Percentiles rank a stretch among this genome's conserved stretches.
Evolutionary conservation across 1,140 invertebrate species (phyloP).

Genomic region (Anastrepha ludens): DNA sequence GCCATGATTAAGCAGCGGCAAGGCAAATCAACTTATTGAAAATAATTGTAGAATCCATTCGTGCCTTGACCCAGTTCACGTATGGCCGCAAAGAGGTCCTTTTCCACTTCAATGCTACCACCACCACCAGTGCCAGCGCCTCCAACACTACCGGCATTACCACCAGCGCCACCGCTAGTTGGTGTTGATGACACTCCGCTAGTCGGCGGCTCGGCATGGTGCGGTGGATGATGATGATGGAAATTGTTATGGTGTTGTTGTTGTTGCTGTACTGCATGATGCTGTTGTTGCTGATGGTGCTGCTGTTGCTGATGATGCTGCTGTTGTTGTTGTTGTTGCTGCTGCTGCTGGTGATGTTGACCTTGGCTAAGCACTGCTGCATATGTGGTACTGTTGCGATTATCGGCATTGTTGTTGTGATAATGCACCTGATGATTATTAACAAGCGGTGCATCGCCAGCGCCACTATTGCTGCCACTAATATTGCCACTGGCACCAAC

Average conservation of each 20-base stretch:
- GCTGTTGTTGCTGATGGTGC: slow-evolving; percentile 22
- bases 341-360: slow-evolving; percentile 62
- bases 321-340: slow-evolving; percentile 55
- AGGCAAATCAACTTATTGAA: slow-evolving; percentile 66
- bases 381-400: slow-evolving; percentile 71
- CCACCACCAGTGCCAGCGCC: slow-evolving; percentile 39
- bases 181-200: slow-evolving; percentile 38
- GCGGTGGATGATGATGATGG: slow-evolving; percentile 48
- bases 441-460: slow-evolving; percentile 64
- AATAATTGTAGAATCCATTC: slow-evolving; percentile 73
- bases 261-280: slow-evolving; percentile 53
- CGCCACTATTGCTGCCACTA: slow-evolving; percentile 26
- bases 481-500: background rate
- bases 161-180: slow-evolving; percentile 50
- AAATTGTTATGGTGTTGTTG: slow-evolving; percentile 57
- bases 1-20: background rate
- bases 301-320: slow-evolving; percentile 49
- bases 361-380: slow-evolving; percentile 75
- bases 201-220: slow-evolving; percentile 15
- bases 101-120: slow-evolving; percentile 59
- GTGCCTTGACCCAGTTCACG: slow-evolving; percentile 72
- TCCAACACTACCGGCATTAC: background rate
- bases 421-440: slow-evolving; percentile 61
- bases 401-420: slow-evolving; percentile 58
- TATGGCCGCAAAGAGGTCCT: slow-evolving; percentile 74